Evolutionary conservation across 1,140 invertebrate genomes (phyloP).

Genomic region (Drosophila mauritiana): DNA sequence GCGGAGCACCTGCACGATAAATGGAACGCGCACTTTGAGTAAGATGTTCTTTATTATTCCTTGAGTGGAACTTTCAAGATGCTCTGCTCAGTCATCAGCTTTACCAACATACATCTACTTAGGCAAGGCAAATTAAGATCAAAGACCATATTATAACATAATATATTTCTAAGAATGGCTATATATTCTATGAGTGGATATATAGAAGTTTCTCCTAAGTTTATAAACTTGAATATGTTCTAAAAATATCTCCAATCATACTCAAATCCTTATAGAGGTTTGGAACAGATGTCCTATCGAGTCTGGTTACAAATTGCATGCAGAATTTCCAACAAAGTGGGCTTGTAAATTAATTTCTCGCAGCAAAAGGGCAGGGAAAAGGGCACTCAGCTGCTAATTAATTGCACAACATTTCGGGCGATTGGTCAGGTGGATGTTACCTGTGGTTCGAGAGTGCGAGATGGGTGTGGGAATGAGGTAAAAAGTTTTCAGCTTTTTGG

Average conservation of each 20-base stretch:
- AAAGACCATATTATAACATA: no score
- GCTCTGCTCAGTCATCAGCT: no score
- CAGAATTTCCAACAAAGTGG: not conserved
- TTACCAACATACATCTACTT: no score
- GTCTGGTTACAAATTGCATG: not conserved
- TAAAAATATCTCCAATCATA: not conserved
- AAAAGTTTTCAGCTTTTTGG: constrained; percentile 41
- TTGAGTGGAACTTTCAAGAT: not conserved
- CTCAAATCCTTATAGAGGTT: not conserved
- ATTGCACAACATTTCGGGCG: constrained; percentile 61
- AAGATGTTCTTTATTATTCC: not conserved
- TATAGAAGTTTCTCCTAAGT: no score
- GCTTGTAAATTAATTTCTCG: constrained; percentile 46
- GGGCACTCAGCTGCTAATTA: constrained; percentile 51
- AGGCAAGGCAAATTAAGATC: no score
- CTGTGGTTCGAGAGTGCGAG: constrained; percentile 27
- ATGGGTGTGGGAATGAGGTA: constrained; percentile 8
- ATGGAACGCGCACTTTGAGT: constrained; percentile 8
- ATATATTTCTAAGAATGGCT: no score
- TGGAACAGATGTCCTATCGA: not conserved
- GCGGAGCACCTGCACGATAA: constrained; percentile 6
- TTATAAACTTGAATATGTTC: no score
- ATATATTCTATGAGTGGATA: no score
- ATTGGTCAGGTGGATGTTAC: constrained; percentile 52
- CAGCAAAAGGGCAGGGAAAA: not conserved